Percentiles rank a stretch among this genome's conserved stretches.
Evolutionary conservation across 2,888 invertebrate species (phyloP).

Genomic region (Stenoptilia bipunctidactyla): DNA sequence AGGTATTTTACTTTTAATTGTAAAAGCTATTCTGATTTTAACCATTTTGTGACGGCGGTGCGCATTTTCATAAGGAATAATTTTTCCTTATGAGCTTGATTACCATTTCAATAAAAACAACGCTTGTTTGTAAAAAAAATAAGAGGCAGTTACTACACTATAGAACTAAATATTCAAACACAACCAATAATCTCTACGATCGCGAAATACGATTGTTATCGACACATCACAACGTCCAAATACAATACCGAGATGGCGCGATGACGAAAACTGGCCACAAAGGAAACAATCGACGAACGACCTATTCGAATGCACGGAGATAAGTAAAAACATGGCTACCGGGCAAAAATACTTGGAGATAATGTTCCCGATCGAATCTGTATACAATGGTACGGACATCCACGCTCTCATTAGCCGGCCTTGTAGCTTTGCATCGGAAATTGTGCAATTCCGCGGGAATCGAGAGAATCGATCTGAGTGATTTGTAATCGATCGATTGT

Average conservation of each 20-base stretch:
- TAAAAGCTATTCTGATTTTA: no score
- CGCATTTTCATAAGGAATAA: no score
- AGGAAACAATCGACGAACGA: slow-evolving; percentile 46
- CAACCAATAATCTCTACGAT: slow-evolving; percentile 21
- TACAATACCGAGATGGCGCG: slow-evolving; percentile 20
- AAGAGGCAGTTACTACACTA: no score
- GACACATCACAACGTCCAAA: slow-evolving; percentile 22
- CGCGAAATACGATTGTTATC: slow-evolving; percentile 22
- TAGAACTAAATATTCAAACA: slow-evolving; percentile 6
- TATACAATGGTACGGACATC: slow-evolving; percentile 60
- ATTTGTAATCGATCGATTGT: slow-evolving; percentile 46
- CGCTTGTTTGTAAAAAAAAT: no score
- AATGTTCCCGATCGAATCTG: slow-evolving; percentile 50
- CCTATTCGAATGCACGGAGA: slow-evolving; percentile 44
- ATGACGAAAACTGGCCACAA: slow-evolving; percentile 46
- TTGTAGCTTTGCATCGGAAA: slow-evolving; percentile 37
- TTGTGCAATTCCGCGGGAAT: slow-evolving; percentile 54
- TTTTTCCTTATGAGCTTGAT: no score
- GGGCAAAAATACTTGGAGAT: slow-evolving; percentile 58
- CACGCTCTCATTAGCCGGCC: slow-evolving; percentile 65
- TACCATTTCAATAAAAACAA: no score
- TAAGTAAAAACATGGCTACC: slow-evolving; percentile 61
- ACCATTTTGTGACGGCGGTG: no score
- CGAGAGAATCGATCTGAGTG: slow-evolving; percentile 37
- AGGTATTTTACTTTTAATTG: no score